A percentile compares a stretch with the other conserved stretches of the same genome.
These are phyloP conservation scores for Euura lappo DNA, from an alignment of 1,140 invertebrate species.

Conservation along the genomic window DNA sequence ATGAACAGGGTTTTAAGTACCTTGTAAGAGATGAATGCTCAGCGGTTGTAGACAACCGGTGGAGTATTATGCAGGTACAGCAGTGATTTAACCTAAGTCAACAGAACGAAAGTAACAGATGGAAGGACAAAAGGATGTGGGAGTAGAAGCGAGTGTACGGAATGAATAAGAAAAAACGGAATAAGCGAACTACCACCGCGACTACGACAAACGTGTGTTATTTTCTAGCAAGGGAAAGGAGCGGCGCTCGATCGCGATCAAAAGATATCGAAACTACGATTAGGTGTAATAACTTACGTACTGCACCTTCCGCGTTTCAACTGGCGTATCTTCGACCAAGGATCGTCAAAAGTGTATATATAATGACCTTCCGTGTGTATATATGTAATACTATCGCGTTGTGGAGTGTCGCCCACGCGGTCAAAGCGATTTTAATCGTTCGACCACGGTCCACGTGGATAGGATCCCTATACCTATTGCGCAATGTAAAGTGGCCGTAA, in stretches of 20 bases:
- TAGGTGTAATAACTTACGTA: background rate
- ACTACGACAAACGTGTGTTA: too few relatives aligned
- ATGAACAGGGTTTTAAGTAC: background rate
- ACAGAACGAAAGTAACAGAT: constrained; percentile 50
- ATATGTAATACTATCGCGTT: too few relatives aligned
- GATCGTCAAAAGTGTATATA: too few relatives aligned
- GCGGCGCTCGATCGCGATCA: constrained; percentile 25
- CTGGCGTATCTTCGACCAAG: background rate
- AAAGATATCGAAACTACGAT: constrained; percentile 17
- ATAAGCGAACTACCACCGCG: constrained; percentile 8
- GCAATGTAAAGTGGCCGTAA: too few relatives aligned
- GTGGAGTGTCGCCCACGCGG: too few relatives aligned
- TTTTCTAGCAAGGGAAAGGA: constrained; percentile 11
- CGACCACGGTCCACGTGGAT: too few relatives aligned
- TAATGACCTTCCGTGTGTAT: too few relatives aligned
- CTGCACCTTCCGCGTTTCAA: background rate
- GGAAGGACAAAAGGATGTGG: constrained; percentile 34
- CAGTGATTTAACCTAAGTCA: constrained; percentile 42
- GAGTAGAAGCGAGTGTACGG: constrained; percentile 37
- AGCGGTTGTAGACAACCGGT: background rate
- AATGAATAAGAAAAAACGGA: constrained; percentile 16
- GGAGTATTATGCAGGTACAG: background rate
- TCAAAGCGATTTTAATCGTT: too few relatives aligned
- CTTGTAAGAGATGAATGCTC: background rate
- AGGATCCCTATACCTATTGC: too few relatives aligned